These are phyloP conservation scores for Xylophagus ater DNA, from an alignment of 2,888 invertebrate genomes.

Conservation along the genomic window DNA sequence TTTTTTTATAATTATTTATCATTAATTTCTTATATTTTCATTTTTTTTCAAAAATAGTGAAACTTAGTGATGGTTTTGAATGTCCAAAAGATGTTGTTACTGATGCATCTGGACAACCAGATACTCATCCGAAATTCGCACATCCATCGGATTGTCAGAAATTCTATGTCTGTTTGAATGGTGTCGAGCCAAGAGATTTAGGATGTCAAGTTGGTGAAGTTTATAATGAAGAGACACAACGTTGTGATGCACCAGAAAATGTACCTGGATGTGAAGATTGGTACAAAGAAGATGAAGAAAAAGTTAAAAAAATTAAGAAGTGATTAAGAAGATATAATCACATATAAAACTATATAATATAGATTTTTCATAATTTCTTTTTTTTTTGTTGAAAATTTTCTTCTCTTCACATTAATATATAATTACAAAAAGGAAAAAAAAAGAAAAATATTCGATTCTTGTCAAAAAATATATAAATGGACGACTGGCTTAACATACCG, in stretches of 20 bases:
- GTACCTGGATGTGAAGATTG: slow-evolving; percentile 86
- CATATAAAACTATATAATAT: not conserved
- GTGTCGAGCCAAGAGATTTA: slow-evolving; percentile 74
- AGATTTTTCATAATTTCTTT: not conserved
- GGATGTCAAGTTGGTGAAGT: slow-evolving; percentile 80
- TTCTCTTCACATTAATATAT: too few species aligned
- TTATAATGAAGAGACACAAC: slow-evolving; percentile 76
- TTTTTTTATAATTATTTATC: not conserved
- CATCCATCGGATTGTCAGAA: slow-evolving; percentile 83
- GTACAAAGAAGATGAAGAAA: slow-evolving; percentile 73
- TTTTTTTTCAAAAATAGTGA: slow-evolving; percentile 43
- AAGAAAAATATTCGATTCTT: slow-evolving; percentile 6
- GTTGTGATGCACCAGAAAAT: slow-evolving; percentile 83
- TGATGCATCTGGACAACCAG: slow-evolving; percentile 56
- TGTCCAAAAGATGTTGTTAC: slow-evolving; percentile 64
- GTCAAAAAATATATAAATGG: slow-evolving; percentile 14
- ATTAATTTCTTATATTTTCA: not conserved
- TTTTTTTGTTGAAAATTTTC: not conserved
- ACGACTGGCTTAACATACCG: too few species aligned
- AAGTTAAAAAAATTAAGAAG: slow-evolving; percentile 27
- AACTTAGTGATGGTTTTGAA: slow-evolving; percentile 70
- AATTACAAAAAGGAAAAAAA: not conserved
- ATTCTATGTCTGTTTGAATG: slow-evolving; percentile 83
- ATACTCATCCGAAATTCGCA: slow-evolving; percentile 75
- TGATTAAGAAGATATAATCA: not conserved